Percentiles rank a stretch among this genome's conserved stretches.
Evolutionary conservation across 2,888 invertebrate genomes (phyloP).

Genomic region (Caenorhabditis japonica): DNA sequence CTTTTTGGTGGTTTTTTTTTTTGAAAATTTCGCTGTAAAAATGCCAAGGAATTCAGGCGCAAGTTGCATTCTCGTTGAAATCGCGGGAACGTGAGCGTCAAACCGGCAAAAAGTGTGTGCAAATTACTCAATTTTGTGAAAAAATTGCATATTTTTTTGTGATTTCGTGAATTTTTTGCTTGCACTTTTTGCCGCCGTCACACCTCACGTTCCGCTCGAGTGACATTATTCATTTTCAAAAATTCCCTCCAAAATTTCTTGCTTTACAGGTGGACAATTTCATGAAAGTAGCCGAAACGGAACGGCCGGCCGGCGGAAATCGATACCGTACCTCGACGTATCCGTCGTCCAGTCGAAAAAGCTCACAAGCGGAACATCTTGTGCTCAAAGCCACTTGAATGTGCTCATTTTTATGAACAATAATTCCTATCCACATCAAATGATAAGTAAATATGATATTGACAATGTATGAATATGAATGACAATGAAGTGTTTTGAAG

Average conservation of each 20-base stretch:
- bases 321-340: constrained; percentile 30
- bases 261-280: constrained; percentile 72
- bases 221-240: constrained; percentile 9
- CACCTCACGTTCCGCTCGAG: constrained; percentile 5
- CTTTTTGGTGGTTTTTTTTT: background rate
- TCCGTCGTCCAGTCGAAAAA: constrained; percentile 5
- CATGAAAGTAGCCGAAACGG: constrained; percentile 74
- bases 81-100: constrained; percentile 39
- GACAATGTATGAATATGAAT: no score
- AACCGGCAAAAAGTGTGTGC: constrained; percentile 28
- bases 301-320: constrained; percentile 56
- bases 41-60: constrained; percentile 68
- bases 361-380: constrained; percentile 26
- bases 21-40: no score
- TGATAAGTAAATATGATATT: no score
- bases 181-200: background rate
- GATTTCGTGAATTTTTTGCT: background rate
- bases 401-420: background rate
- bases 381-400: constrained; percentile 25
- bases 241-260: background rate
- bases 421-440: no score
- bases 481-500: no score
- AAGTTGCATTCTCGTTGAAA: constrained; percentile 67
- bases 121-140: constrained; percentile 12
- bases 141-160: no score